Evolutionary conservation across 2,113 vertebrate species (phyloP), one percentile per base, ranked within the genome.

Genomic region (Caranx melampygus): DNA sequence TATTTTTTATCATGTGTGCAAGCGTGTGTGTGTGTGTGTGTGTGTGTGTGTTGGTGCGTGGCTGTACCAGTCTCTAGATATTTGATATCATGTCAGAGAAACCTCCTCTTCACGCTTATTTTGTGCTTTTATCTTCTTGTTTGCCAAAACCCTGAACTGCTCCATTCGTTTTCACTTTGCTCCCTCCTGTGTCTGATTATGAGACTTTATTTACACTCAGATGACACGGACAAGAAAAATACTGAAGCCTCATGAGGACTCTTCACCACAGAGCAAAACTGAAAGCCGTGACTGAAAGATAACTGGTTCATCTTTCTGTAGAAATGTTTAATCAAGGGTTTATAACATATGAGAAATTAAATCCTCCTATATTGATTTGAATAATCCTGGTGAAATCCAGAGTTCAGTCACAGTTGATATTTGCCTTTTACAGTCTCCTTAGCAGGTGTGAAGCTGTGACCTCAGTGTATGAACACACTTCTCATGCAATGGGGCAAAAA

Each of bases 41-140:
- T 52, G 77, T 42, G 87, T 83, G 77, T 47, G 61, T 65, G 54
- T 59, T 52, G 47, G 77, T 42, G 87, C 81, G 77, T 44, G 18
- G 61, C 49, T 68, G 18, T 44, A 52, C 40, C 52, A 18, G 35
- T 65, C 72, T 76, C 47, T 4, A 59, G 45, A 79, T 63, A 57
- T 68, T 78, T 37, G n/a, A 64, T 61, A 51, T 75, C 26, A 44
- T 33, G 70, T 63, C 76, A 51, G 51, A 71, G 26, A 59, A 59
- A 31, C 21, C 15, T 33, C 45, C 11, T 6, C n/a, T 71, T 49
- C 59, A 33, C 55, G 57, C 11, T 42, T 51, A 65, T 68, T 64
- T 59, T 15, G n/a, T 18, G 49, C 20, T 68, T 68, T 51, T 11
- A 26, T 49, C 42, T 75, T 61, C 21, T 6, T 20, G 10, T 45